Percentiles rank a stretch among this genome's conserved stretches.
Conservation (phyloP, 2,888 invertebrate species). For the Polia nebulosa region DNA sequence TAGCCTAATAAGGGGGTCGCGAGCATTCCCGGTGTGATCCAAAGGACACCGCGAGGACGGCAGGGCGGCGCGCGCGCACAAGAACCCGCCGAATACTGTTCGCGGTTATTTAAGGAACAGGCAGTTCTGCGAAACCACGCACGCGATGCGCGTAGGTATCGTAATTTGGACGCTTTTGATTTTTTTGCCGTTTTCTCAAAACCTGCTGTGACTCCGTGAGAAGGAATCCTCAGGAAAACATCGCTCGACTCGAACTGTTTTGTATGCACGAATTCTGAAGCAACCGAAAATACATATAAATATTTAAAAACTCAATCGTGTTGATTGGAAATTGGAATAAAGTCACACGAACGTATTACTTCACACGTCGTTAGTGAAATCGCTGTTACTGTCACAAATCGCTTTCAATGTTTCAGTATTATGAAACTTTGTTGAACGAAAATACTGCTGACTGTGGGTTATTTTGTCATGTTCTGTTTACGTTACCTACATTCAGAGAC, state of each 20-base stretch:
- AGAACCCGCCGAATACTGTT: slow-evolving; percentile 80
- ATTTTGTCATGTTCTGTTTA: slow-evolving; percentile 41
- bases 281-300: slow-evolving; percentile 1
- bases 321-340: slow-evolving; percentile 33
- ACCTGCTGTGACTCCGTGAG: slow-evolving; percentile 63
- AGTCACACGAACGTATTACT: slow-evolving; percentile 30
- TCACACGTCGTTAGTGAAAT: slow-evolving; percentile 38
- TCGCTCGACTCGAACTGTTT: slow-evolving; percentile 28
- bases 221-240: slow-evolving; percentile 34
- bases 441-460: slow-evolving; percentile 36
- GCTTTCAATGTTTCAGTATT: slow-evolving; percentile 40
- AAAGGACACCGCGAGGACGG: slow-evolving; percentile 89
- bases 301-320: slow-evolving; percentile 13
- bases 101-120: slow-evolving; percentile 84
- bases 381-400: slow-evolving; percentile 36
- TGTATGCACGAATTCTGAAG: slow-evolving; percentile 35
- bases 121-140: slow-evolving; percentile 85
- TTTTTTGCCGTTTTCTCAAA: slow-evolving; percentile 74
- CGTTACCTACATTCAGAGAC: slow-evolving; percentile 44
- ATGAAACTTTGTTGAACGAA: slow-evolving; percentile 47
- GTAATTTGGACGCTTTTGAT: slow-evolving; percentile 78
- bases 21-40: slow-evolving; percentile 80
- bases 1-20: slow-evolving; percentile 84
- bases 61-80: slow-evolving; percentile 78
- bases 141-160: slow-evolving; percentile 82